Evolutionary conservation across 2,797 vertebrate genomes (phyloP).

Genomic region (Aeoliscus strigatus): DNA sequence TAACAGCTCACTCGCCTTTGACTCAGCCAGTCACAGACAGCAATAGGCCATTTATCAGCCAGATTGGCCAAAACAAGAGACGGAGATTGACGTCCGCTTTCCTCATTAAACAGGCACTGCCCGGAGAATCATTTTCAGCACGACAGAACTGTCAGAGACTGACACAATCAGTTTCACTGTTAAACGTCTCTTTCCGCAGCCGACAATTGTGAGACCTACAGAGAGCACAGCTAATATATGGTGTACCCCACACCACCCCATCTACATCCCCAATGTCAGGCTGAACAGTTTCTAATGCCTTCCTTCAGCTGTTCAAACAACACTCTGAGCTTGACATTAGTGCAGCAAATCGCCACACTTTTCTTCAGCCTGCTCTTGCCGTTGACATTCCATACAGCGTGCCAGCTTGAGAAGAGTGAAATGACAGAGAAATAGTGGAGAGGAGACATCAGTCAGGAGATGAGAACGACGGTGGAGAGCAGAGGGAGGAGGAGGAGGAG

Average conservation of each 20-base stretch:
- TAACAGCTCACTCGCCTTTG: constrained; percentile 23
- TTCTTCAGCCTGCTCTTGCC: constrained; percentile 11
- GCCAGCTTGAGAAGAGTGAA: constrained; percentile 28
- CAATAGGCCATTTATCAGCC: constrained; percentile 28
- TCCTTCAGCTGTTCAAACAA: constrained; percentile 23
- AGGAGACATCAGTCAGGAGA: constrained; percentile 50
- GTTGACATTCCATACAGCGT: constrained; percentile 30
- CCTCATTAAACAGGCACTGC: constrained; percentile 46
- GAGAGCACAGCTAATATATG: constrained; percentile 24
- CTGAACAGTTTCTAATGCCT: constrained; percentile 42
- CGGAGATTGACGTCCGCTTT: constrained; percentile 20
- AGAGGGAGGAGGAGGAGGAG: constrained; percentile 29
- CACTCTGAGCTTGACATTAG: constrained; percentile 45
- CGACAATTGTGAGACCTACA: constrained; percentile 45
- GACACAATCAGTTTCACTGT: constrained; percentile 39
- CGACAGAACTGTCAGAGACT: constrained; percentile 38
- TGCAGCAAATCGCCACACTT: constrained; percentile 9
- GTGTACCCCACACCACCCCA: constrained; percentile 27
- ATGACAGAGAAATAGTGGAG: constrained; percentile 30
- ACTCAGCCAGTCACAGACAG: constrained; percentile 44
- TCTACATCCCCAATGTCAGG: constrained; percentile 44
- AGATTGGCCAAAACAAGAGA: constrained; percentile 38
- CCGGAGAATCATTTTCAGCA: constrained; percentile 37
- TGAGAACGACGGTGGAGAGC: no score
- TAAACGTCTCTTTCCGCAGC: constrained; percentile 44